Base-by-base conservation (phyloP, 2,888 invertebrate genomes). In the Cephus spinipes region DNA sequence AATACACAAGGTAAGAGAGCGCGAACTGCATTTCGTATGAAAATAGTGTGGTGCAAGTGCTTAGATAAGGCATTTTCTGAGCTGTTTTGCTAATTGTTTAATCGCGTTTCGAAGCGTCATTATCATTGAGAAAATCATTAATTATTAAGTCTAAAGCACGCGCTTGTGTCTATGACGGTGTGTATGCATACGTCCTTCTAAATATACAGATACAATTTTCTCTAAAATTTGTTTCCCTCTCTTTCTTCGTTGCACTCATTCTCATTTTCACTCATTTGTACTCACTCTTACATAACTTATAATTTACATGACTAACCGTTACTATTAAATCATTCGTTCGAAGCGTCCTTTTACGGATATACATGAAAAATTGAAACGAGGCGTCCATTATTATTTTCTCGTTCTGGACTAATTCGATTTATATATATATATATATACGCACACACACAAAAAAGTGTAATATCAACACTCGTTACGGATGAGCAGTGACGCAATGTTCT, bases 231-330 rank as follows among this genome's bases (percentile, higher is more conserved):
- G 11, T 34, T 34, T 35, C 35, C 11, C 35, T 12, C 36, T 35
- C 34, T 73, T 3, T 68, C 3, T 11, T 74, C 69, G 36, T 4
- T n/a, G 55, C 35, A n/a, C 30, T 31, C 68, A 71, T 71, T 76
- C 71, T 15, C 35, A 55, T 40, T 35, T 73, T 68, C 40, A 73
- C 73, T 68, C 23, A 71, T 75, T 30, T 55, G 73, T 68, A 73
- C 68, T 76, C 69, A 76, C 74, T 40, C 74, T 36, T 74, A 55
- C 73, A 68, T 80, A 75, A 80, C 79, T 79, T 79, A 76, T 74
- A 69, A 77, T 71, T 77, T 68, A 71, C 55, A 55, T 23, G 23
- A 9, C 15, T 23, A 55, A 23, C 23, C 9, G 1, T 55, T 55
- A 55, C 23, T 55, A 55, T 55, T 40, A 40, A 40, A 40, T 40